A percentile compares a stretch with the other conserved stretches of the same genome.
phyloP scores from a whole-genome alignment of 1,140 invertebrate genomes.

The Medauroidea extradentata region DNA sequence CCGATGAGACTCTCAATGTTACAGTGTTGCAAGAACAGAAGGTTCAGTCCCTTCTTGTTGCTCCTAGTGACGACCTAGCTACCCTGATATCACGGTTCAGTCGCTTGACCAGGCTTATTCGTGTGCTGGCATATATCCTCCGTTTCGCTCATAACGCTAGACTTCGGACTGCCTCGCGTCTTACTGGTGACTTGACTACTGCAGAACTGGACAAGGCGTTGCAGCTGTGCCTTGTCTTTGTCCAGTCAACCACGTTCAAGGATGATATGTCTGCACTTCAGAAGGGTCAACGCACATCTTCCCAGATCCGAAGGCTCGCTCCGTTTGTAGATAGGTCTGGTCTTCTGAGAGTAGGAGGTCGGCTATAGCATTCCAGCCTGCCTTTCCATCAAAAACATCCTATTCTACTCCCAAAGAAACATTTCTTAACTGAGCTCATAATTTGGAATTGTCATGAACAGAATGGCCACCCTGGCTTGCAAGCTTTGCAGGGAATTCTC shows the following conservation, averaged over 20 bases:
- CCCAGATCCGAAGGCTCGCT: slow-evolving; percentile 22
- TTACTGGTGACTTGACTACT: not conserved
- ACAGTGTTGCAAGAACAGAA: not conserved
- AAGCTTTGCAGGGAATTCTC: not conserved
- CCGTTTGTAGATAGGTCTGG: not conserved
- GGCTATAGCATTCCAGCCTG: not conserved
- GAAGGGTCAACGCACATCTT: slow-evolving; percentile 36
- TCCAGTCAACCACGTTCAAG: not conserved
- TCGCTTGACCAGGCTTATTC: not conserved
- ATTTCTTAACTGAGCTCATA: not conserved
- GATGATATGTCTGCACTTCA: slow-evolving; percentile 29
- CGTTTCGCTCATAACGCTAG: not conserved
- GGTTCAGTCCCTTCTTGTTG: not conserved
- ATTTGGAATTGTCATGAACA: not conserved
- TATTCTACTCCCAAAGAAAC: not conserved
- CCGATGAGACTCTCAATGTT: not conserved
- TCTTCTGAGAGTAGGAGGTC: not conserved
- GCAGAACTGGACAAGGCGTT: slow-evolving; percentile 19
- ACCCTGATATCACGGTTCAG: not conserved
- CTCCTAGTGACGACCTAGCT: not conserved
- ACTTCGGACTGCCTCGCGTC: not conserved
- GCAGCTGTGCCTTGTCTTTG: slow-evolving; percentile 1
- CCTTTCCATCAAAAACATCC: not conserved
- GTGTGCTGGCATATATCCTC: not conserved
- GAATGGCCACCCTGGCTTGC: not conserved